phyloP scores from a whole-genome alignment of 1,140 invertebrate genomes.

The Bursaphelenchus mucronatus region DNA sequence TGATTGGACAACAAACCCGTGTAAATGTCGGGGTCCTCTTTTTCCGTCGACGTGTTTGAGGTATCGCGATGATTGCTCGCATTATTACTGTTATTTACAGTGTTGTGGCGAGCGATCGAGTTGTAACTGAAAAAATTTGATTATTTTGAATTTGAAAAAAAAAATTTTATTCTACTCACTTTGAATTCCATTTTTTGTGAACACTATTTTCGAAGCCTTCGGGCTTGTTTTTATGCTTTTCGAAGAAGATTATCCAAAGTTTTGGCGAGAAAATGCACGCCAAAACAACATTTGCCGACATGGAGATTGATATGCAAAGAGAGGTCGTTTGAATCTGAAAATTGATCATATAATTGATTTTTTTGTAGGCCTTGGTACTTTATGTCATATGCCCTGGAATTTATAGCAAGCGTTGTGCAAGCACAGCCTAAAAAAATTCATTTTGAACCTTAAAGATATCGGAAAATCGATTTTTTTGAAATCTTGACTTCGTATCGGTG shows the following conservation, averaged over 20 bases:
- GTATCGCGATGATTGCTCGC: constrained; percentile 37
- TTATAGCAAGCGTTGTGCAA: too few species aligned
- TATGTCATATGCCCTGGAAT: too few species aligned
- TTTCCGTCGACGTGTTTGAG: constrained; percentile 27
- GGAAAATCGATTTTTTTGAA: constrained; percentile 13
- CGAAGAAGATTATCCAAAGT: constrained; percentile 69
- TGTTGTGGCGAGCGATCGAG: background rate
- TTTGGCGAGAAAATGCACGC: constrained; percentile 68
- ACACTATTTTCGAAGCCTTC: constrained; percentile 53
- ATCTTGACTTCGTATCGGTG: too few species aligned
- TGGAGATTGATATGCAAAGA: constrained; percentile 65
- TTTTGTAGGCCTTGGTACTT: too few species aligned
- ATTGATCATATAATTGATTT: background rate
- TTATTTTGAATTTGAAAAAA: constrained; percentile 10
- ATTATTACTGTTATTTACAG: constrained; percentile 19
- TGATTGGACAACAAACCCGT: constrained; percentile 51
- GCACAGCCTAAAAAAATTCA: too few species aligned
- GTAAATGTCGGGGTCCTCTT: constrained; percentile 44
- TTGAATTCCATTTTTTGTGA: constrained; percentile 37
- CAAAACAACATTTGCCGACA: constrained; percentile 65
- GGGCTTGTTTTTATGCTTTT: constrained; percentile 69
- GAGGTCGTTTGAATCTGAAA: constrained; percentile 66
- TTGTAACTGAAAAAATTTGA: constrained; percentile 18
- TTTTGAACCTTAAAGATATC: background rate
- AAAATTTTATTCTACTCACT: background rate